A percentile compares a stretch with the other conserved stretches of the same genome.
Evolutionary conservation across 1,140 invertebrate genomes (phyloP).

Genomic region (Mya arenaria): DNA sequence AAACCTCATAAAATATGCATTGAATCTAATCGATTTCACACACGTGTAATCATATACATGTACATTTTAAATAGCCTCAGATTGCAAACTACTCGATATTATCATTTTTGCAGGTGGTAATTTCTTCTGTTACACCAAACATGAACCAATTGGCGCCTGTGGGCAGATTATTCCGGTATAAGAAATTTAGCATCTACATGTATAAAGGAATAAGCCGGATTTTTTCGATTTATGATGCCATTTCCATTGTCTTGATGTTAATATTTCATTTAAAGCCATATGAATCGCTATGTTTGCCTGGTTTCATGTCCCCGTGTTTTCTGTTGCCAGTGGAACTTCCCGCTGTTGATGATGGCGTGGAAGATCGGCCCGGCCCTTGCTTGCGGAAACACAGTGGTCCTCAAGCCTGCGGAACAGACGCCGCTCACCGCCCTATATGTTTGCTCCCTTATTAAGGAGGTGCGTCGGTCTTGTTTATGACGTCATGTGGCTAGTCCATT

Average conservation of each 20-base stretch:
- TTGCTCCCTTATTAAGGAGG: conserved; percentile 67
- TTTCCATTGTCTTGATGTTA: too few relatives aligned
- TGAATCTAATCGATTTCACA: neutral
- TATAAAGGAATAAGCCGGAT: too few relatives aligned
- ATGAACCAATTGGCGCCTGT: conserved; percentile 76
- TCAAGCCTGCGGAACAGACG: conserved; percentile 86
- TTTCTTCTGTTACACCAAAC: conserved; percentile 72
- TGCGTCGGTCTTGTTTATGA: conserved; percentile 24
- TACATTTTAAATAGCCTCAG: too few relatives aligned
- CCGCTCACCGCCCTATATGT: conserved; percentile 66
- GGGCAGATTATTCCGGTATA: conserved; percentile 75
- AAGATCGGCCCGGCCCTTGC: conserved; percentile 85
- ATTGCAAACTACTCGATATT: neutral
- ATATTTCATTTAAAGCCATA: too few relatives aligned
- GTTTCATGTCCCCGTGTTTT: too few relatives aligned
- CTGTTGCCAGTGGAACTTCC: conserved; percentile 85
- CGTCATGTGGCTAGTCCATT: too few relatives aligned
- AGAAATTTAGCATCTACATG: too few relatives aligned
- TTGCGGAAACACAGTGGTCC: conserved; percentile 84
- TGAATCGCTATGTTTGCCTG: too few relatives aligned
- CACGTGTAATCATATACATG: too few relatives aligned
- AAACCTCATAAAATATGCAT: neutral
- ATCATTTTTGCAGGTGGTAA: conserved; percentile 64
- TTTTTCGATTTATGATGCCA: too few relatives aligned
- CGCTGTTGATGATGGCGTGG: conserved; percentile 78